Base-by-base conservation (phyloP, 1,140 invertebrate genomes). In the Brachionus manjavacas region DNA sequence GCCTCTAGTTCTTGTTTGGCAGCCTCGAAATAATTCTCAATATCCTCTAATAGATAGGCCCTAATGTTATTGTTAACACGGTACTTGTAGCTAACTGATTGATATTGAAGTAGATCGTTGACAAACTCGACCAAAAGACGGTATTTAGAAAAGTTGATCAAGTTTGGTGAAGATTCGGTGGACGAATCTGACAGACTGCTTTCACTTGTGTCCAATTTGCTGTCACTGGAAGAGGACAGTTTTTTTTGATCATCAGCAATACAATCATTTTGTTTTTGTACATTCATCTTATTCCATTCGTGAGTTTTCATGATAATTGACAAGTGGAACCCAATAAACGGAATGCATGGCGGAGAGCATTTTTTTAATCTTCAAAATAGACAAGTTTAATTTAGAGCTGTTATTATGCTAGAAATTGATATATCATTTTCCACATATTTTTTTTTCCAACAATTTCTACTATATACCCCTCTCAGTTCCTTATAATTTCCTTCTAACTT, bases 121-220 rank as follows among this genome's bases (percentile, higher is more conserved):
- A 81, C 64, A 35, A 81, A 81, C 35, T 81, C 79, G 14, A 81
- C 52, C 23, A 68, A 43, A 1, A 64, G 31, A 23, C 79, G 79
- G 25, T 81, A 81, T 14, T 81, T 81, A 16, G 79, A 81, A 81
- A 81, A 81, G 25, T 81, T 64, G 9, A 81, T 81, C 49, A 81
- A 64, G 41, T 76, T 76, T 46, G 20, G 25, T 16, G 14, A 23
- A 25, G 20, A 9, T 20, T 76, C 72, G 12, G 12, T 28, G 11
- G 16, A 23, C 4, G 72, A 20, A 31, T 46, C 43, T 25, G 41
- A 46, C n/a, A 46, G 25, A 25, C 23, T 49, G 6, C 25, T 81
- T 81, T 81, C 49, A 28, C 28, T 60, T 28, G 25, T 60, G 20
- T 68, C 79, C 20, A 81, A 28, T 68, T 81, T 81, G 3, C 49